Evolutionary conservation across 2,888 invertebrate genomes (phyloP), one percentile per base, ranked within the genome.

Genomic region (Tiliacea aurago): DNA sequence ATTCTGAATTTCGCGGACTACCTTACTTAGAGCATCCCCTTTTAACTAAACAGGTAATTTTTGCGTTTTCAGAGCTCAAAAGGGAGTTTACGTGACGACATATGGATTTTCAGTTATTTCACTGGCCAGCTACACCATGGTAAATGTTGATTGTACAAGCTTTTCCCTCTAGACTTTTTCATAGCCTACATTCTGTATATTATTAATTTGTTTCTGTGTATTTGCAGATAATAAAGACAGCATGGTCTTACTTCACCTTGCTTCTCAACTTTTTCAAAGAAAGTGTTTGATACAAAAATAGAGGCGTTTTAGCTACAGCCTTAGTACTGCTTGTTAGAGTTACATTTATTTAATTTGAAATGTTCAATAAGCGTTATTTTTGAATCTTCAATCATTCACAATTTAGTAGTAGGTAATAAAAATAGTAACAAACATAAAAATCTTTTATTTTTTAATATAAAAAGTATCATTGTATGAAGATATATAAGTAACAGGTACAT

Each of bases 171-270:
- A 3, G n/a, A 49, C n/a, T 51, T 49, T 51, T 33, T 49, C 15
- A 47, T 28, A 13, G 1, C n/a, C n/a, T n/a, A n/a, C 33, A 33
- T 51, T n/a, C 15, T n/a, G 15, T 47, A 15, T 33, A 15, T 33
- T 15, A 33, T 15, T 33, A 9, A 63, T 47, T 47, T 33, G 13
- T 63, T n/a, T 37, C 62, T 55, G 1, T 55, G 58, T 43, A 6
- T 63, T 76, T 80, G 0, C 90, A 91, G 91, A 90, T 91, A 43
- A 88, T 91, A 37, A 91, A 90, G 70, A 87, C 90, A 4, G 84
- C 91, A 15, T 91, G 91, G 91, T 91, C 91, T 0, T 91, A 91
- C 70, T 91, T 91, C 73, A 90, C 91, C 18, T 68, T 91, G 23
- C 86, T 91, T 20, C 73, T 90, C 0, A 90, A 91, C 64, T 78